Base-by-base conservation (phyloP, 2,113 vertebrate species). In the Amia ocellicauda region DNA sequence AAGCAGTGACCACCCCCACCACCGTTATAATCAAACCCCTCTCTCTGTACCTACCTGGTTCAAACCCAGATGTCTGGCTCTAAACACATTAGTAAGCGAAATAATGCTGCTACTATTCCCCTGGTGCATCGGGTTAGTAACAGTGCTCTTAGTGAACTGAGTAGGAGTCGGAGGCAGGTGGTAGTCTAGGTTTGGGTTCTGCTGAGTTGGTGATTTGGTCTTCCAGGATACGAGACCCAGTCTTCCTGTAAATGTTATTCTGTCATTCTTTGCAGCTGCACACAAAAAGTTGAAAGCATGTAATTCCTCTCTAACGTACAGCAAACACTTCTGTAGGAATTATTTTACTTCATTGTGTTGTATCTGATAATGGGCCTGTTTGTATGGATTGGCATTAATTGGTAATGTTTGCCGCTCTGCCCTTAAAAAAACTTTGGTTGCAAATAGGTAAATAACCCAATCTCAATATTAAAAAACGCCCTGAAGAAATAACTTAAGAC, bases 401-500 rank as follows among this genome's bases (percentile, higher is more conserved):
- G n/a, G n/a, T n/a, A n/a, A n/a, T n/a, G n/a, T n/a, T n/a, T n/a
- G n/a, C n/a, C n/a, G n/a, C n/a, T n/a, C n/a, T n/a, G n/a, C n/a
- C n/a, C n/a, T n/a, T n/a, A n/a, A n/a, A n/a, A n/a, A n/a, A n/a
- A n/a, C n/a, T n/a, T n/a, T n/a, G n/a, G n/a, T n/a, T n/a, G n/a
- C n/a, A n/a, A n/a, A n/a, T n/a, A n/a, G n/a, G 58, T 3, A 23
- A 55, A 31, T 53, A 24, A 40, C 7, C 61, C 45, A 52, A 19
- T 27, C 19, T 4, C 47, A 50, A 62, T 27, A 17, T 53, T 60
- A 36, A 26, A 23, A 41, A 26, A 40, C n/a, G 62, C 49, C 24
- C 23, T 56, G 55, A 13, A 45, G 53, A 72, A 62, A 49, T 16
- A 22, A 56, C 63, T 43, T 54, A 27, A 66, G 68, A 65, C 23